phyloP scores from a whole-genome alignment of 2,888 invertebrate species.

The Meta bourneti region DNA sequence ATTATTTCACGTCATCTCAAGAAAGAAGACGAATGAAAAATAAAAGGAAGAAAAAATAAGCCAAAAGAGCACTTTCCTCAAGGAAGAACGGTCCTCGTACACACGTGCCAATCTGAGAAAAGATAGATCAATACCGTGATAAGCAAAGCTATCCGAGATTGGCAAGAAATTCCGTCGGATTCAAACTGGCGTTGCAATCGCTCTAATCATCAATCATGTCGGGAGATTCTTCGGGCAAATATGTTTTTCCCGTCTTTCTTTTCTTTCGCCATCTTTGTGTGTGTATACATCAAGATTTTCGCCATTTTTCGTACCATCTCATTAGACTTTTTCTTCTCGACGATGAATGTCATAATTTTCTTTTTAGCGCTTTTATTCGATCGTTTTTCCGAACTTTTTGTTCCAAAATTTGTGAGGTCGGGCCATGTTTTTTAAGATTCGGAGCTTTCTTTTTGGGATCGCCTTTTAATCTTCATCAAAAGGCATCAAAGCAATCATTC shows the following conservation, averaged over 20 bases:
- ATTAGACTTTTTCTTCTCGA: slow-evolving; percentile 64
- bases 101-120: slow-evolving; percentile 27
- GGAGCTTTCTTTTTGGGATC: neutral
- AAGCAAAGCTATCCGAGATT: slow-evolving; percentile 58
- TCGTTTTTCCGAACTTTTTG: neutral
- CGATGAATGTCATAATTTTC: slow-evolving; percentile 65
- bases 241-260: slow-evolving; percentile 41
- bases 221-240: slow-evolving; percentile 62
- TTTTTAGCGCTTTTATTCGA: slow-evolving; percentile 3
- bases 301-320: slow-evolving; percentile 62
- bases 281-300: slow-evolving; percentile 34
- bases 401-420: slow-evolving; percentile 4
- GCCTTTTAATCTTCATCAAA: slow-evolving; percentile 44
- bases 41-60: neutral
- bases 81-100: slow-evolving; percentile 8
- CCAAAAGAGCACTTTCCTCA: neutral
- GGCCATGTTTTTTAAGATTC: neutral
- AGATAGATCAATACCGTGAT: slow-evolving; percentile 55
- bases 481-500: slow-evolving; percentile 3
- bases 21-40: slow-evolving; percentile 14
- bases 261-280: slow-evolving; percentile 34
- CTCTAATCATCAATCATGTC: slow-evolving; percentile 72
- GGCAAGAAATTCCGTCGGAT: slow-evolving; percentile 52
- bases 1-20: slow-evolving; percentile 37
- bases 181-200: slow-evolving; percentile 70